Percentiles rank a stretch among this genome's conserved stretches.
Evolutionary conservation across 2,888 invertebrate genomes (phyloP).

Genomic region (Pinctada fucata): DNA sequence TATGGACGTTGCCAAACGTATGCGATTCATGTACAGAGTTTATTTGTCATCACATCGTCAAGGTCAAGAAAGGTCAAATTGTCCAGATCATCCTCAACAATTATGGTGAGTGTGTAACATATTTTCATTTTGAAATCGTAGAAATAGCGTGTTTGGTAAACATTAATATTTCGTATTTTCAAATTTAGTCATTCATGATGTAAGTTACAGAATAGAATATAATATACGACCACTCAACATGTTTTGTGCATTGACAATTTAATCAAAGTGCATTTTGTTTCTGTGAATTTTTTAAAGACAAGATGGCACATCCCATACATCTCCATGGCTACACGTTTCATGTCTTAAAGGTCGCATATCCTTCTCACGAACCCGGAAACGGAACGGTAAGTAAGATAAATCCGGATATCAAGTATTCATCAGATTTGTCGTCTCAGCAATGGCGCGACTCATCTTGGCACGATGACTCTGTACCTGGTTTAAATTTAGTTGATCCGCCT

Average conservation of each 20-base stretch:
- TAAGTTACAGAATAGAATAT: too few relatives aligned
- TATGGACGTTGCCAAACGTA: too few relatives aligned
- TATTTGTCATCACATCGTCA: too few relatives aligned
- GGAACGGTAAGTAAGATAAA: conserved; percentile 37
- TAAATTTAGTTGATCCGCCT: conserved; percentile 11
- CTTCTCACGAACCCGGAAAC: conserved; percentile 36
- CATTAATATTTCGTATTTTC: too few relatives aligned
- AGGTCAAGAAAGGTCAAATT: too few relatives aligned
- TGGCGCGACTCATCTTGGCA: conserved; percentile 11
- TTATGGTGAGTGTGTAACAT: too few relatives aligned
- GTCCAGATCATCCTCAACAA: too few relatives aligned
- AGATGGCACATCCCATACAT: conserved; percentile 64
- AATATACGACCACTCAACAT: too few relatives aligned
- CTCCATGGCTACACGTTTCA: conserved; percentile 68
- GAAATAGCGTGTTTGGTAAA: too few relatives aligned
- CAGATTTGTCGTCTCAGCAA: conserved; percentile 20
- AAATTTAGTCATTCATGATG: too few relatives aligned
- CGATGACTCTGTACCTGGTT: conserved; percentile 2
- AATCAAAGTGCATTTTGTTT: conserved; percentile 35
- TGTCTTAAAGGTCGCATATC: conserved; percentile 63
- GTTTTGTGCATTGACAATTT: background rate
- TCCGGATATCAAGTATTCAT: conserved; percentile 53
- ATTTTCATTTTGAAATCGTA: too few relatives aligned
- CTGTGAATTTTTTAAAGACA: conserved; percentile 44
- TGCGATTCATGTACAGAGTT: too few relatives aligned